Evolutionary conservation across 1,140 invertebrate genomes (phyloP), one percentile per base, ranked within the genome.

Genomic region (Chlorops oryzae): DNA sequence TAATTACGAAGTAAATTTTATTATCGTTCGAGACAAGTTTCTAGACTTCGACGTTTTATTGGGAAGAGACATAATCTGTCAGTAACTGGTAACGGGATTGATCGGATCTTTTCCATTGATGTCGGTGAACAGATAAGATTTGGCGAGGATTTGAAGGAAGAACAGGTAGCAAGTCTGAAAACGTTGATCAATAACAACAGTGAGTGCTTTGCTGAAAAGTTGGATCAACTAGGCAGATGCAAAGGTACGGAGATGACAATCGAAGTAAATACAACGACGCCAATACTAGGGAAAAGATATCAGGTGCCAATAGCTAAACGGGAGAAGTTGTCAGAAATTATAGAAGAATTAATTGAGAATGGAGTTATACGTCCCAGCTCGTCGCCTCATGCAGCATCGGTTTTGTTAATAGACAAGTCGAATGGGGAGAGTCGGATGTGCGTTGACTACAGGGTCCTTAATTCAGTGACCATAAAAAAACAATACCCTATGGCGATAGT

Each of bases 291-390:
- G 5, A 48, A 54, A 17, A 56, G 56, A 4, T 60, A 56, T 43
- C 38, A 51, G n/a, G 40, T 57, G 28, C 28, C 59, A 6, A n/a
- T 34, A 12, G 4, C 9, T 12, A 42, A 59, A 27, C 42, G 49
- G 28, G 46, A 55, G 44, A 21, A 28, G 34, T 17, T 61, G 27
- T 24, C 20, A 23, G 13, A 41, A 38, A 51, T 52, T 32, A 13
- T 59, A 9, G 42, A 52, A 21, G 32, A 54, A 28, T 65, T 75
- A 64, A 28, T 75, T 1, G 15, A 54, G 12, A 45, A 61, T 4
- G 65, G 56, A 2, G 52, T 77, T 0, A 71, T 78, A 1, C 65
- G 74, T 54, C 69, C 5, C 5, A 35, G 45, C 13, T 18, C 28
- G 17, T 35, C 28, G 20, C 34, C 27, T 15, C 15, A 47, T 37